These are phyloP conservation scores for Nomada fucata DNA, from an alignment of 2,888 invertebrate species.

Conservation along the genomic window DNA sequence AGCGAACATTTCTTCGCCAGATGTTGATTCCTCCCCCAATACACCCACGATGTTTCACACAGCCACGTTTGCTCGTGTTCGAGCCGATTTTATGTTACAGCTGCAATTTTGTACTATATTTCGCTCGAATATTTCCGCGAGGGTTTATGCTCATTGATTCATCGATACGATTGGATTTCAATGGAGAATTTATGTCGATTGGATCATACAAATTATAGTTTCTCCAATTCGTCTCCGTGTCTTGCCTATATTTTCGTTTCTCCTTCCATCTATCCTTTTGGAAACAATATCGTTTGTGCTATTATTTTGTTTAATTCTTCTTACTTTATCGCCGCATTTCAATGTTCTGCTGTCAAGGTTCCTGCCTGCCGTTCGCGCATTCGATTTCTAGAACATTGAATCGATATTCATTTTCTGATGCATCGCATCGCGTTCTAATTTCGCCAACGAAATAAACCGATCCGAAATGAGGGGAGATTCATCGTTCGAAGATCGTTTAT, in stretches of 20 bases:
- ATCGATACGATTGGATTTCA: neutral
- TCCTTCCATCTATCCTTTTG: neutral
- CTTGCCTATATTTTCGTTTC: neutral
- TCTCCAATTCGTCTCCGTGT: neutral
- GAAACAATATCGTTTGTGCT: neutral
- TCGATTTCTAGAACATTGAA: neutral
- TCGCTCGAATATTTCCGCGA: slow-evolving; percentile 1
- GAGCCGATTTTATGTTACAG: slow-evolving; percentile 22
- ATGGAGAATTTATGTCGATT: neutral
- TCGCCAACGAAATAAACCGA: neutral
- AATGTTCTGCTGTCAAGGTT: too few species aligned
- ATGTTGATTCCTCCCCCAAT: slow-evolving; percentile 22
- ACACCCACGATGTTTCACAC: slow-evolving; percentile 18
- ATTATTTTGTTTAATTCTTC: neutral
- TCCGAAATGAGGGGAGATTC: neutral
- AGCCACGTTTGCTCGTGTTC: slow-evolving; percentile 7
- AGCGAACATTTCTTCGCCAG: neutral
- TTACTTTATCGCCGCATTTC: neutral
- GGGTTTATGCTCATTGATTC: neutral
- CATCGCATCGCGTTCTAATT: neutral
- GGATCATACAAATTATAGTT: neutral
- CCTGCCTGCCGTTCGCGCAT: too few species aligned
- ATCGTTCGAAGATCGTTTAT: neutral
- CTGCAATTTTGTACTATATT: slow-evolving; percentile 13
- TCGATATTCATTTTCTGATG: neutral